phyloP scores from a whole-genome alignment of 2,888 invertebrate species.

The Caenorhabditis wallacei region DNA sequence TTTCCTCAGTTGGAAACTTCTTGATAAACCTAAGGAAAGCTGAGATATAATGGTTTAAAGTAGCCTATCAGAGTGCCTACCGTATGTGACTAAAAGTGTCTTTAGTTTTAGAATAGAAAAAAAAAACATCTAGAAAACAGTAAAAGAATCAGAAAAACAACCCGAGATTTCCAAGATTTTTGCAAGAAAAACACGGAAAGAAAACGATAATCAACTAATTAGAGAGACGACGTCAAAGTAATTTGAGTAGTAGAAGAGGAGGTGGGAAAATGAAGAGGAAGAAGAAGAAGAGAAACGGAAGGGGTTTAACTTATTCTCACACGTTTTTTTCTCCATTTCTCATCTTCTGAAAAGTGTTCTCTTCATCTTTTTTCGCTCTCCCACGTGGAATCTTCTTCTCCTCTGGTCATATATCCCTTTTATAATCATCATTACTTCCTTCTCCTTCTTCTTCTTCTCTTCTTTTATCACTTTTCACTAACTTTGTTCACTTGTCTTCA shows the following conservation, averaged over 20 bases:
- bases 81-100: too few species aligned
- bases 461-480: conserved; percentile 8
- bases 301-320: conserved; percentile 45
- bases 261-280: not conserved
- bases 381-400: not conserved
- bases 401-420: conserved; percentile 17
- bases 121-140: too few species aligned
- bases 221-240: conserved; percentile 40
- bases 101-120: too few species aligned
- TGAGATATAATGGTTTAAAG: too few species aligned
- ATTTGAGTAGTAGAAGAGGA: conserved; percentile 29
- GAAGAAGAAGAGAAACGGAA: not conserved
- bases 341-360: conserved; percentile 30
- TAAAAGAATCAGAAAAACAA: not conserved
- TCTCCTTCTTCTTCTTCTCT: conserved; percentile 5
- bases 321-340: conserved; percentile 28
- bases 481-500: conserved; percentile 4
- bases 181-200: conserved; percentile 10
- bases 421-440: conserved; percentile 17
- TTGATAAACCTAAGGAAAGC: too few species aligned
- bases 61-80: too few species aligned
- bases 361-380: conserved; percentile 1
- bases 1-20: too few species aligned
- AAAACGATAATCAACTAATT: conserved; percentile 35
- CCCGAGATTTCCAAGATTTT: conserved; percentile 1